Evolutionary conservation across 2,888 invertebrate species (phyloP).

Genomic region (Polydrusus pterygomalis): DNA sequence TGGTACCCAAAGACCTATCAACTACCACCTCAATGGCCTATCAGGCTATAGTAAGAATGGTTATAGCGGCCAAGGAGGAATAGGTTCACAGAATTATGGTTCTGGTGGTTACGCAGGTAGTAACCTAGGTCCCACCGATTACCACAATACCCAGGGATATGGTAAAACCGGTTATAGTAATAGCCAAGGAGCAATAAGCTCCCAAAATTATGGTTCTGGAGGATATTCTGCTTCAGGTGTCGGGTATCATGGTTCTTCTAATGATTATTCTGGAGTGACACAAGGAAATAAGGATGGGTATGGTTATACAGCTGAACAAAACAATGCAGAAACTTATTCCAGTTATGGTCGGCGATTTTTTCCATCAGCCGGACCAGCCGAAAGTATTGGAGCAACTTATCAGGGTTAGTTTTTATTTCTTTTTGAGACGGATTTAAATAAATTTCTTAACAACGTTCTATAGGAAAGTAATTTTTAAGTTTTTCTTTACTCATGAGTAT

Average conservation of each 20-base stretch:
- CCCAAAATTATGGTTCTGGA: too few relatives aligned
- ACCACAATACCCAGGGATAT: too few relatives aligned
- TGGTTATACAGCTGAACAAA: not conserved
- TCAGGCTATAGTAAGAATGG: not conserved
- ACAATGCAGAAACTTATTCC: not conserved
- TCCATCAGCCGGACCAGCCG: slow-evolving; percentile 11
- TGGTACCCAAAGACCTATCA: not conserved
- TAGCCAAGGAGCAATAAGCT: too few relatives aligned
- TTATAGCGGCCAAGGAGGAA: too few relatives aligned
- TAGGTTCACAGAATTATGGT: too few relatives aligned
- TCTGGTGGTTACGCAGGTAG: too few relatives aligned
- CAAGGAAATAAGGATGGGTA: not conserved
- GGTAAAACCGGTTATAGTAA: too few relatives aligned
- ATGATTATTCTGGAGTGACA: not conserved
- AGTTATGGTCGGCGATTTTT: slow-evolving; percentile 21
- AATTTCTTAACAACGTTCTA: too few relatives aligned
- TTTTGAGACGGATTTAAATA: not conserved
- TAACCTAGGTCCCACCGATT: too few relatives aligned
- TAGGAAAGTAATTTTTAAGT: too few relatives aligned
- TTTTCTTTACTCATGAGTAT: too few relatives aligned
- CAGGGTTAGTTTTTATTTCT: slow-evolving; percentile 14
- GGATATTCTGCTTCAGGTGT: not conserved
- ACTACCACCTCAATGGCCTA: not conserved
- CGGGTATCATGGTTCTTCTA: not conserved
- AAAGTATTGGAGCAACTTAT: slow-evolving; percentile 16